Evolutionary conservation across 2,113 vertebrate genomes (phyloP), one percentile per base, ranked within the genome.

Genomic region (Pseudonaja textilis): DNA sequence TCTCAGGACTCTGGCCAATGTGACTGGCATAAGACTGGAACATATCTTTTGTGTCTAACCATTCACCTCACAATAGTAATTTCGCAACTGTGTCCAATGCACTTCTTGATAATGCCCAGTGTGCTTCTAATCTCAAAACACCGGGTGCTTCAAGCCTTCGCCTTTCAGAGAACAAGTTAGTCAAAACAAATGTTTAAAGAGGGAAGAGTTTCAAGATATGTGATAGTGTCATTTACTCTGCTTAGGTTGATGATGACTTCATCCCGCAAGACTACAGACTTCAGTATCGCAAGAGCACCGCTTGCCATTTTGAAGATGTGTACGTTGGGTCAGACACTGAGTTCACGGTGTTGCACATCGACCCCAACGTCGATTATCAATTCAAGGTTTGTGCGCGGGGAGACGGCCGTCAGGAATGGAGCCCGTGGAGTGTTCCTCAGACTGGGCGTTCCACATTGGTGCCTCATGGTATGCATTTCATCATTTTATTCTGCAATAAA

Each of bases 321-420:
- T 99, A 99, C 47, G 97, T 99, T 0, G 99, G 99, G 42, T 97
- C 97, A 0, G 99, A 99, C 90, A 97, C 96, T 0, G 99, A 99
- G 96, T 99, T 99, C 95, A 97, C 98, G 42, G 98, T 99, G 3
- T 97, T 99, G 47, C 99, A 99, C 64, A 96, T 99, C 2, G 99
- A 99, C 95, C 98, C 99, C 1, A 96, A 99, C 29, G 96, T 97
- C 0, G 98, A 99, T 69, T 98, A 99, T 91, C 97, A 98, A 97
- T 99, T 99, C 98, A 96, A 98, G 59, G 99, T 99, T n/a, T 99
- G 99, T 2, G 99, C 99, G 4, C 98, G 99, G 8, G 98, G 98
- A 25, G 99, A 99, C 4, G 99, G 99, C 0, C 98, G 98, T 7
- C 98, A 98, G 23, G 99, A 99, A 96, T 99, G 99, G 99, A 99